A percentile compares a stretch with the other conserved stretches of the same genome.
phyloP scores from a whole-genome alignment of 2,888 invertebrate genomes.

The Pammene aurita region DNA sequence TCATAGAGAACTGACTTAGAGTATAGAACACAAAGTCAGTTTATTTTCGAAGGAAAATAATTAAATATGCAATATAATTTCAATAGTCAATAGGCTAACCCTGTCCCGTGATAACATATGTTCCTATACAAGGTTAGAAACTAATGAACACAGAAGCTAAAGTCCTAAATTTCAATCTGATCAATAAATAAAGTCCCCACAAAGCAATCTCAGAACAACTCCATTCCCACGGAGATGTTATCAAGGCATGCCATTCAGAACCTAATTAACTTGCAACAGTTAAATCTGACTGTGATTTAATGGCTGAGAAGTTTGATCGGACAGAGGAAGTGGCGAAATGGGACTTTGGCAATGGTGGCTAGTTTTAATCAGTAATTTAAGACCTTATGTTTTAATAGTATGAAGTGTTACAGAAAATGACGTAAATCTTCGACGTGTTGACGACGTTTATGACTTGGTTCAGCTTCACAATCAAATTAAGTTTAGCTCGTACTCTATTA shows the following conservation, averaged over 20 bases:
- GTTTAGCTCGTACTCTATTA: too few relatives aligned
- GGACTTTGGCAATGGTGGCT: neutral
- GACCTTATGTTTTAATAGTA: neutral
- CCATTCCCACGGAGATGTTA: slow-evolving; percentile 41
- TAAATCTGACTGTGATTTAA: slow-evolving; percentile 37
- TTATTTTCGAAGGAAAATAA: too few relatives aligned
- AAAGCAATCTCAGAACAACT: slow-evolving; percentile 39
- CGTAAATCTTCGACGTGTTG: too few relatives aligned
- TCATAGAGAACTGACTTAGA: too few relatives aligned
- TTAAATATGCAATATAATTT: too few relatives aligned
- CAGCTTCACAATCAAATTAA: too few relatives aligned
- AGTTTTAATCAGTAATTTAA: neutral
- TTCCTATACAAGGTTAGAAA: neutral
- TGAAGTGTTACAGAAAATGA: neutral
- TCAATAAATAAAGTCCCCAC: slow-evolving; percentile 31
- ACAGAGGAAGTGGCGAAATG: slow-evolving; percentile 19
- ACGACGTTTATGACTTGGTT: too few relatives aligned
- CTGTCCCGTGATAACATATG: neutral
- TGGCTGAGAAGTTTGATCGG: slow-evolving; percentile 10
- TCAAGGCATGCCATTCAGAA: slow-evolving; percentile 37
- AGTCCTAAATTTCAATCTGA: slow-evolving; percentile 16
- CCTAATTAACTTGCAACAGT: slow-evolving; percentile 41
- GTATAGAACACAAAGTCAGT: too few relatives aligned
- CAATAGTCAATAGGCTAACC: too few relatives aligned
- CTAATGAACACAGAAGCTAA: slow-evolving; percentile 9